Percentiles rank a stretch among this genome's conserved stretches.
Evolutionary conservation across 2,888 invertebrate genomes (phyloP).

Genomic region (Acanthoscelides obtectus): DNA sequence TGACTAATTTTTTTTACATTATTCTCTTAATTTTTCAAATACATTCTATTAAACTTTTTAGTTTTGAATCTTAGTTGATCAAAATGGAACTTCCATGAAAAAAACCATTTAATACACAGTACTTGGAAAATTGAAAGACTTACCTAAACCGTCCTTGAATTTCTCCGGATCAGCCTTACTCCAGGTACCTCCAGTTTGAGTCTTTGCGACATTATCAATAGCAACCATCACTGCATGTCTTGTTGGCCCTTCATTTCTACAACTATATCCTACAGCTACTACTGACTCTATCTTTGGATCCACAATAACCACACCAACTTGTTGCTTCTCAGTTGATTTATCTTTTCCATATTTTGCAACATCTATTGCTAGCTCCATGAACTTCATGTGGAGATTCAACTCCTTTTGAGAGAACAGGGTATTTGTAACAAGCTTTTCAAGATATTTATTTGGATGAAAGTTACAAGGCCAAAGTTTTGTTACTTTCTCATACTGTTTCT

Average conservation of each 20-base stretch:
- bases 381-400: slow-evolving; percentile 52
- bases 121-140: neutral
- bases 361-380: slow-evolving; percentile 57
- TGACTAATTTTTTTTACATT: too few relatives aligned
- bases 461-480: slow-evolving; percentile 73
- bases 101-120: neutral
- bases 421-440: slow-evolving; percentile 64
- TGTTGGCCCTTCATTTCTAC: slow-evolving; percentile 59
- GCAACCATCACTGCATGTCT: slow-evolving; percentile 83
- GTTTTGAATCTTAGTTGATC: too few relatives aligned
- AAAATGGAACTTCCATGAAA: too few relatives aligned
- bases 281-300: slow-evolving; percentile 64
- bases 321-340: slow-evolving; percentile 21
- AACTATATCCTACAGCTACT: slow-evolving; percentile 63
- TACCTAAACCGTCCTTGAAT: neutral
- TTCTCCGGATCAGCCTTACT: slow-evolving; percentile 12
- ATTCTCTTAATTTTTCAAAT: too few relatives aligned
- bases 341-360: slow-evolving; percentile 43
- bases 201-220: slow-evolving; percentile 77
- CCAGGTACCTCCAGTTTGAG: slow-evolving; percentile 78
- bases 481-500: slow-evolving; percentile 60
- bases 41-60: too few relatives aligned
- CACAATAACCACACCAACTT: slow-evolving; percentile 61
- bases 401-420: slow-evolving; percentile 57
- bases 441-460: slow-evolving; percentile 72